Conservation (phyloP, 2,797 vertebrate species). For the Glyptemys insculpta region DNA sequence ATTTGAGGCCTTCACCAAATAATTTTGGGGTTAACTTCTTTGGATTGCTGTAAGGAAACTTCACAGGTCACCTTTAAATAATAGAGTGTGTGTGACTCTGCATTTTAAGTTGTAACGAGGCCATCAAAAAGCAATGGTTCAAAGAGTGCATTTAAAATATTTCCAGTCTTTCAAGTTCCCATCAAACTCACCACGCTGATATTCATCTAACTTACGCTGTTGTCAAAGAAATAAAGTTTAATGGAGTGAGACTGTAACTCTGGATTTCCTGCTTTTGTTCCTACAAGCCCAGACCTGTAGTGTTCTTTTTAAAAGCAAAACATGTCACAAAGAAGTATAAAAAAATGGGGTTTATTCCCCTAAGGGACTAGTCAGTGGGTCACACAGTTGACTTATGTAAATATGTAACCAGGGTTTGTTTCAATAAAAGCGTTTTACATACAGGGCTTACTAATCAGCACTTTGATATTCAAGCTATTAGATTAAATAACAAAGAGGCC, state of each 20-base stretch:
- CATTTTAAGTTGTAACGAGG: conserved; percentile 44
- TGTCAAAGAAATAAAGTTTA: conserved; percentile 67
- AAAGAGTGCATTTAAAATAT: conserved; percentile 26
- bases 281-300: conserved; percentile 20
- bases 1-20: conserved; percentile 42
- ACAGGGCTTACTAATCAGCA: conserved; percentile 29
- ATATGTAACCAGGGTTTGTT: conserved; percentile 39
- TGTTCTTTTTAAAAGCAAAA: conserved; percentile 29
- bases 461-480: conserved; percentile 53
- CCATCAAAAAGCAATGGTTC: conserved; percentile 52
- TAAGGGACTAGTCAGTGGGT: conserved; percentile 9
- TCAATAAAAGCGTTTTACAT: conserved; percentile 19
- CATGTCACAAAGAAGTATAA: conserved; percentile 29
- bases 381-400: conserved; percentile 23
- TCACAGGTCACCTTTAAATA: conserved; percentile 45
- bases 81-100: conserved; percentile 16
- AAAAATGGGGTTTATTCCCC: conserved; percentile 52
- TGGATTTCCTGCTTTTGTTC: conserved; percentile 34
- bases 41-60: conserved; percentile 35
- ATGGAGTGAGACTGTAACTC: conserved; percentile 41
- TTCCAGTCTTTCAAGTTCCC: conserved; percentile 47
- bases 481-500: conserved; percentile 25
- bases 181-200: conserved; percentile 30
- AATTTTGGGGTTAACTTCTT: not conserved
- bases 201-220: conserved; percentile 47